A percentile compares a stretch with the other conserved stretches of the same genome.
Evolutionary conservation across 1,140 invertebrate species (phyloP).

Genomic region (Drosophila dunni): DNA sequence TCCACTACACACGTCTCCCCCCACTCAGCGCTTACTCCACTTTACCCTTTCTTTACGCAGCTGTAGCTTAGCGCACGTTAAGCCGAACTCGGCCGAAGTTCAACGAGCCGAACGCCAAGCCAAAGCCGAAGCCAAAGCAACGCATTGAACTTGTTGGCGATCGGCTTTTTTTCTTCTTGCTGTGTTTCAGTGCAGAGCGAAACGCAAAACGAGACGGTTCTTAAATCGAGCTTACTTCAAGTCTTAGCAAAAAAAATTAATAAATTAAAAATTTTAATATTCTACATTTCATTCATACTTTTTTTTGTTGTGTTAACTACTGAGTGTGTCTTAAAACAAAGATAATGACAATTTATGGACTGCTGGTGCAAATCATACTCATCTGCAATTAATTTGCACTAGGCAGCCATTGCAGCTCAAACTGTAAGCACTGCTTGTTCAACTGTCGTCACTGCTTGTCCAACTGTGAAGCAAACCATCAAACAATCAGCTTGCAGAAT

Average conservation of each 20-base stretch:
- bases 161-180: slow-evolving; percentile 12
- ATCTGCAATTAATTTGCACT: slow-evolving; percentile 57
- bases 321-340: slow-evolving; percentile 12
- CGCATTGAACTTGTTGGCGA: slow-evolving; percentile 56
- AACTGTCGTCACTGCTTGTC: neutral
- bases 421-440: slow-evolving; percentile 3
- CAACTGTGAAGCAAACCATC: neutral
- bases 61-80: neutral
- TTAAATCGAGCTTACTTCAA: slow-evolving; percentile 6
- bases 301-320: slow-evolving; percentile 39
- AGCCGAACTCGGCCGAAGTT: neutral
- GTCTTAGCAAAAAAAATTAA: neutral
- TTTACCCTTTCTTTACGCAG: neutral
- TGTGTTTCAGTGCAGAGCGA: slow-evolving; percentile 61
- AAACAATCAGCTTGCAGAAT: slow-evolving; percentile 16
- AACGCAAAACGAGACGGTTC: slow-evolving; percentile 63
- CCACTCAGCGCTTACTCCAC: too few relatives aligned
- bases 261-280: neutral
- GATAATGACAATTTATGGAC: slow-evolving; percentile 74
- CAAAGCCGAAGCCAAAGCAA: slow-evolving; percentile 18
- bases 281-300: slow-evolving; percentile 4
- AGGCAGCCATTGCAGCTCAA: neutral
- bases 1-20: neutral
- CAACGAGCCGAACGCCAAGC: neutral
- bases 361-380: slow-evolving; percentile 73